These are phyloP conservation scores for Popillia japonica DNA, from an alignment of 1,140 invertebrate genomes.

Conservation along the genomic window DNA sequence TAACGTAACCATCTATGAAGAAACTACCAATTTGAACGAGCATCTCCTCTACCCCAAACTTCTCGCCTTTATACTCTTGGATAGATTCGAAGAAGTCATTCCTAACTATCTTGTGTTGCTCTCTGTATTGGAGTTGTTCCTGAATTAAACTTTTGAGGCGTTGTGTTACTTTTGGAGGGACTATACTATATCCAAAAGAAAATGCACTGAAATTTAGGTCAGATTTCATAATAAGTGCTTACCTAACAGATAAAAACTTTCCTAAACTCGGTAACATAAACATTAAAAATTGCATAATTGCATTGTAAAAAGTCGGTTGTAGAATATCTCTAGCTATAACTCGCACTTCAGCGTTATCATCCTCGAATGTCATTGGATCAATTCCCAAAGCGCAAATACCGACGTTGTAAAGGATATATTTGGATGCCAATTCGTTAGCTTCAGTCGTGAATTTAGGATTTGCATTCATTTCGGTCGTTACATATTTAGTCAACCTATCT, in stretches of 20 bases:
- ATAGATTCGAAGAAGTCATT: conserved; percentile 29
- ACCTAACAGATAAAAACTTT: neutral
- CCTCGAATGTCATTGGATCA: conserved; percentile 17
- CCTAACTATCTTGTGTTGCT: conserved; percentile 3
- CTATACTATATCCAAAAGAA: neutral
- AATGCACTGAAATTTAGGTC: neutral
- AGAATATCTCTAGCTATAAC: conserved; percentile 10
- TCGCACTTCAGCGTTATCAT: conserved; percentile 20
- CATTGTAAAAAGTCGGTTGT: neutral
- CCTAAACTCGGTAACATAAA: neutral
- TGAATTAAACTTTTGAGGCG: neutral
- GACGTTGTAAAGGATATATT: conserved; percentile 27
- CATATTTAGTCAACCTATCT: neutral
- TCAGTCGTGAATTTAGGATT: conserved; percentile 17
- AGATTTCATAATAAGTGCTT: neutral
- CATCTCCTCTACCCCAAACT: neutral
- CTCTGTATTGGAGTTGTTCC: conserved; percentile 21
- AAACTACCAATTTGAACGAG: conserved; percentile 53
- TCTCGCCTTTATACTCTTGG: neutral
- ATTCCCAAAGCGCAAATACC: conserved; percentile 11
- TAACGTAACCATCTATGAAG: conserved; percentile 71
- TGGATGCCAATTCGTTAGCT: neutral
- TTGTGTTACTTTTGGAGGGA: neutral
- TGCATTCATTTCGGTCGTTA: neutral
- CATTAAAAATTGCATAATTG: conserved; percentile 5